Evolutionary conservation across 30 jellyfish, hydroid and myxozoan genomes (phyloP).

Genomic region (Morbakka virulenta): DNA sequence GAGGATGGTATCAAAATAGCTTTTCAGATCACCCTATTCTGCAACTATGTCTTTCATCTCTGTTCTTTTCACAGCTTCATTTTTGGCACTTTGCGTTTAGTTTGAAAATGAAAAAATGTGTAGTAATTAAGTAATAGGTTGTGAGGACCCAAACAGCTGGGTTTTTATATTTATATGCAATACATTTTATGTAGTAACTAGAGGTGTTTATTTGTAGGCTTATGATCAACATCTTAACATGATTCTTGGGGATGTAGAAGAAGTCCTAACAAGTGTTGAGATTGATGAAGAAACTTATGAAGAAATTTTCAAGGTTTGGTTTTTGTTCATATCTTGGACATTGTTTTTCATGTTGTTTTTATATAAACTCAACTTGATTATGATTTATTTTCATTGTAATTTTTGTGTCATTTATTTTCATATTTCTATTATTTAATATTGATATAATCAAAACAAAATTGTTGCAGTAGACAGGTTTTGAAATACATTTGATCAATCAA

Average conservation of each 20-base stretch:
- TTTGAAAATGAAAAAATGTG: no score
- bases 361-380: not conserved
- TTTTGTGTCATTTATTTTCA: not conserved
- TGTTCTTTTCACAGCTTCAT: not conserved
- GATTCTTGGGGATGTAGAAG: conserved; percentile 99
- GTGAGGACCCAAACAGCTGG: no score
- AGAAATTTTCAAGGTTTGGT: conserved; percentile 81
- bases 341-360: no score
- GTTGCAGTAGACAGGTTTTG: no score
- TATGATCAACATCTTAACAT: conserved; percentile 96
- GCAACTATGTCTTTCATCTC: not conserved
- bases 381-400: no score
- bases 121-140: no score
- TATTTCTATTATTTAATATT: not conserved
- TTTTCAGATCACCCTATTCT: no score
- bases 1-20: no score
- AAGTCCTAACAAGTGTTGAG: conserved; percentile 89
- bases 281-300: conserved; percentile 97
- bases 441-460: no score
- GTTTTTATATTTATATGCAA: no score
- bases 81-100: not conserved
- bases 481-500: no score
- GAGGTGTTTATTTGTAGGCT: conserved; percentile 60
- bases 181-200: no score
- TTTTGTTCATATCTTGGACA: not conserved